Conservation (phyloP, 2,888 invertebrate species). For the Xanthorhoe designata region DNA sequence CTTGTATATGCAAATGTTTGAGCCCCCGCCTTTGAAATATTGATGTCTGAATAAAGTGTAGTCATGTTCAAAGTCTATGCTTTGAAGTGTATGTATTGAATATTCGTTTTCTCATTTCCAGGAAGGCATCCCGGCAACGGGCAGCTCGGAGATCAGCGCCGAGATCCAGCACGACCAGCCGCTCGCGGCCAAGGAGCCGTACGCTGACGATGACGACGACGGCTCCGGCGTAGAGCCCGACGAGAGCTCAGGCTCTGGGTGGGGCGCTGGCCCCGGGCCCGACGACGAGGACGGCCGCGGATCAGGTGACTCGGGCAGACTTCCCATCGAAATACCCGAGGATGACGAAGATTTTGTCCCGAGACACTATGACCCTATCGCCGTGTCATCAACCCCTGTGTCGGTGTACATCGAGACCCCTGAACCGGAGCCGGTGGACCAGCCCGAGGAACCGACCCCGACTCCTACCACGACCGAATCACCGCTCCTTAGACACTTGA, state of each 20-base stretch:
- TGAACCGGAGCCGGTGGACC: slow-evolving; percentile 24
- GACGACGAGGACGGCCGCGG: slow-evolving; percentile 90
- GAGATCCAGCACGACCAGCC: slow-evolving; percentile 76
- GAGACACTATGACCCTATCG: slow-evolving; percentile 42
- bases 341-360: slow-evolving; percentile 80
- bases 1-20: background rate
- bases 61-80: no score
- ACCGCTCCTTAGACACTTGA: slow-evolving; percentile 65
- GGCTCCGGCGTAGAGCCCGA: slow-evolving; percentile 91
- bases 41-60: background rate
- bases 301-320: slow-evolving; percentile 68
- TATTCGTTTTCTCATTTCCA: slow-evolving; percentile 58
- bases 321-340: slow-evolving; percentile 59
- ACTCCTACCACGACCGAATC: slow-evolving; percentile 50
- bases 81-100: background rate
- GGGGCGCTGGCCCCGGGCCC: slow-evolving; percentile 88
- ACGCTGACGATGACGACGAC: slow-evolving; percentile 89
- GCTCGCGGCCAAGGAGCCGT: slow-evolving; percentile 86
- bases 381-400: slow-evolving; percentile 34
- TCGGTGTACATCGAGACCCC: slow-evolving; percentile 46
- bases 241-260: slow-evolving; percentile 95
- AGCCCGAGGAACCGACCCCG: slow-evolving; percentile 41
- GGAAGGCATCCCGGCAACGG: slow-evolving; percentile 67
- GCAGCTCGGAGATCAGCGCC: slow-evolving; percentile 60
- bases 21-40: background rate